These are phyloP conservation scores for Dynastes maya DNA, from an alignment of 2,888 invertebrate genomes.

Conservation along the genomic window DNA sequence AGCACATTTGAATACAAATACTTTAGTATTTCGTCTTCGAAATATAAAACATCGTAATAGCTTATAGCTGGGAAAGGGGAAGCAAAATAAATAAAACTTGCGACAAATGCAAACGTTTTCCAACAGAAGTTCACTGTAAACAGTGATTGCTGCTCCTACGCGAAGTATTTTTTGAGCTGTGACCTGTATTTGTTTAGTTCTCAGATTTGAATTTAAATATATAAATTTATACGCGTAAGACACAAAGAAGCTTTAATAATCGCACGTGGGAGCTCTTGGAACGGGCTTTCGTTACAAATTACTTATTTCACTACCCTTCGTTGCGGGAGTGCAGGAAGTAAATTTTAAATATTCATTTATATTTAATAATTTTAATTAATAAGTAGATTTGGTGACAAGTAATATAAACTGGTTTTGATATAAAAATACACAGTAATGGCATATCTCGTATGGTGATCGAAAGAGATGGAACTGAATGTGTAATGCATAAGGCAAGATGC, in stretches of 20 bases:
- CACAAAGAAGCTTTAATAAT: neutral
- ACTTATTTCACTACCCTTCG: too few relatives aligned
- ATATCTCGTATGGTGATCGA: too few relatives aligned
- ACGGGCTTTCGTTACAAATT: too few relatives aligned
- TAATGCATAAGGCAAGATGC: too few relatives aligned
- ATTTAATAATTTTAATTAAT: too few relatives aligned
- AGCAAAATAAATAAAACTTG: slow-evolving; percentile 66
- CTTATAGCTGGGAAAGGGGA: slow-evolving; percentile 59
- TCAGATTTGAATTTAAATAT: slow-evolving; percentile 49
- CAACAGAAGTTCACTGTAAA: slow-evolving; percentile 60
- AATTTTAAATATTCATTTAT: too few relatives aligned
- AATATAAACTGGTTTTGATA: too few relatives aligned
- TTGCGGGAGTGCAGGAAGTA: too few relatives aligned
- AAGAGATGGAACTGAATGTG: too few relatives aligned
- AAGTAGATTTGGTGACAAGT: too few relatives aligned
- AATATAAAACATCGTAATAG: slow-evolving; percentile 63
- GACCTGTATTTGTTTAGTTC: slow-evolving; percentile 51
- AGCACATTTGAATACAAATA: slow-evolving; percentile 55
- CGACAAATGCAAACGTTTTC: slow-evolving; percentile 65
- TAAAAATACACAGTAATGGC: too few relatives aligned
- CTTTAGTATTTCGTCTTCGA: slow-evolving; percentile 59
- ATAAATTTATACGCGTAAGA: slow-evolving; percentile 10
- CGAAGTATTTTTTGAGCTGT: slow-evolving; percentile 45
- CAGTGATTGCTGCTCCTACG: slow-evolving; percentile 55
- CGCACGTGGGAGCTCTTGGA: neutral